Conservation (phyloP, 2,888 invertebrate genomes). For the Pyrrhia umbra region DNA sequence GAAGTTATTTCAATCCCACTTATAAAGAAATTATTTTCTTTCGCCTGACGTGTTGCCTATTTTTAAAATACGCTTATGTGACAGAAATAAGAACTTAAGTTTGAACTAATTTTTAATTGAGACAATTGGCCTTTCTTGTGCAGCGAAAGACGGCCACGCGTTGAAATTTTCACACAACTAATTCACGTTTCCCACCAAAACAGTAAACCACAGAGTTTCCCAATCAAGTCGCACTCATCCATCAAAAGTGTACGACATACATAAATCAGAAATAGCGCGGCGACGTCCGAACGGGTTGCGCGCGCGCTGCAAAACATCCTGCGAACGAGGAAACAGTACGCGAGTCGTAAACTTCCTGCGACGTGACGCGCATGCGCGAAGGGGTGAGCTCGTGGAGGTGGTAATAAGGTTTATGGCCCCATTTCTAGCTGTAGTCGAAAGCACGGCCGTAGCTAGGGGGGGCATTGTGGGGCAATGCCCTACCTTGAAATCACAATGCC, state of each 20-base stretch:
- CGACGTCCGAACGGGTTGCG: conserved; percentile 57
- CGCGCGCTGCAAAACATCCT: conserved; percentile 80
- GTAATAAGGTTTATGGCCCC: conserved; percentile 4
- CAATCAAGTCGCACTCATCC: conserved; percentile 41
- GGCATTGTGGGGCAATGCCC: too few species aligned
- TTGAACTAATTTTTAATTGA: too few species aligned
- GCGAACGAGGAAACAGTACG: conserved; percentile 80
- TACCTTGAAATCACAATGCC: too few species aligned
- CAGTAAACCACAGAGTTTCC: conserved; percentile 17
- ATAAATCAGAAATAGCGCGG: conserved; percentile 62
- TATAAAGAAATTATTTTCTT: too few species aligned
- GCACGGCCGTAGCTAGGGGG: too few species aligned
- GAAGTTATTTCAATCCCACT: too few species aligned
- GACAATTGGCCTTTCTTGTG: too few species aligned
- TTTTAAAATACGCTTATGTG: too few species aligned
- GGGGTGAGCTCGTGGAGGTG: conserved; percentile 39
- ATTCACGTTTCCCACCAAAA: not conserved
- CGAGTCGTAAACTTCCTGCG: conserved; percentile 83
- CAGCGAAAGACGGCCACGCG: too few species aligned
- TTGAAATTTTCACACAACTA: too few species aligned
- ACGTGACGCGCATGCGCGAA: conserved; percentile 48
- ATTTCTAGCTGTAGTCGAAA: not conserved
- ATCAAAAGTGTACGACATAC: conserved; percentile 46
- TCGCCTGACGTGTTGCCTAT: too few species aligned
- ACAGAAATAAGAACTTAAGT: too few species aligned